These are phyloP conservation scores for Candidula unifasciata DNA, from an alignment of 2,888 invertebrate species.

Conservation along the genomic window DNA sequence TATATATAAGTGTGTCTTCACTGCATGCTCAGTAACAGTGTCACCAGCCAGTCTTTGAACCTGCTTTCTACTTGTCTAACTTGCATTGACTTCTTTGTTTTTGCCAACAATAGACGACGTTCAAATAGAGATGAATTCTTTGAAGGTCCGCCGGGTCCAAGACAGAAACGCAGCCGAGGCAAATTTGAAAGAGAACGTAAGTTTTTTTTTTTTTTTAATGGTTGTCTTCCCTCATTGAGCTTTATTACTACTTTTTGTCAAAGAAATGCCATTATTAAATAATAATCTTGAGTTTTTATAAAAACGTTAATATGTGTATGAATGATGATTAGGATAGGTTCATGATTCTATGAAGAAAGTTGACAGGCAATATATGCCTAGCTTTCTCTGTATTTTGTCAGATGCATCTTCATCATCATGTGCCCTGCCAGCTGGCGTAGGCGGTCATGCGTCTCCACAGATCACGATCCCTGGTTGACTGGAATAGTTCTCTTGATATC, in stretches of 20 bases:
- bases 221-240: neutral
- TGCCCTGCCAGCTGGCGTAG: no score
- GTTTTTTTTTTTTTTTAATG: neutral
- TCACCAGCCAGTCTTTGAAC: neutral
- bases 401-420: no score
- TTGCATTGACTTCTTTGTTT: conserved; percentile 35
- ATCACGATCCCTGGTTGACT: no score
- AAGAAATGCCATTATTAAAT: no score
- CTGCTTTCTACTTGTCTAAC: neutral
- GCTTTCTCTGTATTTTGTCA: no score
- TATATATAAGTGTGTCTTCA: neutral
- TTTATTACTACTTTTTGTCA: neutral
- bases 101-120: conserved; percentile 56
- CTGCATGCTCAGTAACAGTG: neutral
- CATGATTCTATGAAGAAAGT: no score
- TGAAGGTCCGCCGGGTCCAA: conserved; percentile 61
- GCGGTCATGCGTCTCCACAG: no score
- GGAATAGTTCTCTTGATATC: no score
- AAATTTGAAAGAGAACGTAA: conserved; percentile 53
- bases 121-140: conserved; percentile 60
- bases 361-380: no score
- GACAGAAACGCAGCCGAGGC: conserved; percentile 60
- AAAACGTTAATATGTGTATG: no score
- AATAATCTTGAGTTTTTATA: no score
- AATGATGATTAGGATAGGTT: no score